phyloP scores from a whole-genome alignment of 2,113 vertebrate species.

The Elgaria multicarinata region DNA sequence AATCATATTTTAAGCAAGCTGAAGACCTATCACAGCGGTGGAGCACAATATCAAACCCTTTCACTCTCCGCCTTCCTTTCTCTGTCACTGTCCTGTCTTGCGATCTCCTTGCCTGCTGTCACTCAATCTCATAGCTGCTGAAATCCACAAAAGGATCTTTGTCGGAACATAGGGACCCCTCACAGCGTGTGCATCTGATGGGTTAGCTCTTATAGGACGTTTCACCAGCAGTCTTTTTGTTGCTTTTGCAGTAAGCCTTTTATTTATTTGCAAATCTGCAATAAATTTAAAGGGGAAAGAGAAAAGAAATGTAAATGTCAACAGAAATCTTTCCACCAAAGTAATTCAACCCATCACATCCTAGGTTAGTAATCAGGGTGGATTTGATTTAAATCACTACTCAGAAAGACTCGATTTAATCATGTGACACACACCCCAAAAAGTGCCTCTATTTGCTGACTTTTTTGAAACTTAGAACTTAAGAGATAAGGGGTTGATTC shows the following conservation, averaged over 20 bases:
- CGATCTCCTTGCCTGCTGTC: too few species aligned
- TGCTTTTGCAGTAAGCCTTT: not conserved
- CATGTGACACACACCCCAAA: too few species aligned
- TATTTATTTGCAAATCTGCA: not conserved
- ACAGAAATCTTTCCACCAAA: not conserved
- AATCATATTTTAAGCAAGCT: not conserved
- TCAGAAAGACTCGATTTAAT: too few species aligned
- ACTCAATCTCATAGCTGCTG: not conserved
- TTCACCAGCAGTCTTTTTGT: not conserved
- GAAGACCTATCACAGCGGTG: not conserved
- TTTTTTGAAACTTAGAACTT: too few species aligned
- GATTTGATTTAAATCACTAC: too few species aligned
- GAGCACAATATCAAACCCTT: not conserved
- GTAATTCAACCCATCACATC: not conserved
- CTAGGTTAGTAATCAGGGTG: not conserved
- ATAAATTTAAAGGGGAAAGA: not conserved
- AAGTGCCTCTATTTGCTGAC: too few species aligned
- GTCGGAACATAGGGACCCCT: not conserved
- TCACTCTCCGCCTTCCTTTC: not conserved
- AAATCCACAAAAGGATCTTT: not conserved
- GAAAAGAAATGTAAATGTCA: not conserved
- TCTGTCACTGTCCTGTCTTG: not conserved
- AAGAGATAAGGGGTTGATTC: too few species aligned
- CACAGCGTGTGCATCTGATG: not conserved
- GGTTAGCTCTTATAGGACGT: not conserved